Evolutionary conservation across 2,797 vertebrate species (phyloP), one percentile per base, ranked within the genome.

Genomic region (Moxostoma hubbsi): DNA sequence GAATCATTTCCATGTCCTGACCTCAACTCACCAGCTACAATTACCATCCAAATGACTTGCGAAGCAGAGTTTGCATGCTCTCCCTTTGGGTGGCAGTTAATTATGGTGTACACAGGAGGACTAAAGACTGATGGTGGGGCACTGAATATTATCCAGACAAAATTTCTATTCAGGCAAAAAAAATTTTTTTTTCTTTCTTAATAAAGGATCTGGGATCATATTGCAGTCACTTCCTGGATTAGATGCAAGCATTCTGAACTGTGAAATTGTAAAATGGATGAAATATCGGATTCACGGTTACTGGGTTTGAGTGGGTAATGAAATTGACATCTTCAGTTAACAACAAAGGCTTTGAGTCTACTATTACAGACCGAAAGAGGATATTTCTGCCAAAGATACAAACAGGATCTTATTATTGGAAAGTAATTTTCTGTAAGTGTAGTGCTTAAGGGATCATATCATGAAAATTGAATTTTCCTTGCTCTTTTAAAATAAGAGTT

Each of bases 31-130:
- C 81, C 67, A 53, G 75, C 82, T 76, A 74, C 85, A 91, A 92
- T 92, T 89, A 91, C 84, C 15, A 54, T 83, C 86, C 88, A 87
- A 90, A 89, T 92, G 88, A 92, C 87, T 91, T 89, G 86, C 89
- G 90, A 89, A 92, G 87, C 85, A 90, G 83, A 77, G 84, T 82
- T 80, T 75, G 67, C 53, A 72, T 79, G 58, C 72, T 71, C 79
- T 72, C 62, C 77, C 64, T 55, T 73, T 47, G 81, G 70, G 73
- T 86, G 75, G 66, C 64, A 79, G 82, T 75, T 55, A 80, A 79
- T 70, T 69, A 54, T 69, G 75, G 61, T 77, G 50, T 74, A 77
- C 87, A 82, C 82, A 69, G 72, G 73, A 74, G 83, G 74, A 87
- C 75, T 77, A 73, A 66, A 62, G 83, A 75, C 64, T 80, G 61